A percentile compares a stretch with the other conserved stretches of the same genome.
Conservation (phyloP, 2,888 invertebrate genomes). For the Branchipolynoe longqiensis region DNA sequence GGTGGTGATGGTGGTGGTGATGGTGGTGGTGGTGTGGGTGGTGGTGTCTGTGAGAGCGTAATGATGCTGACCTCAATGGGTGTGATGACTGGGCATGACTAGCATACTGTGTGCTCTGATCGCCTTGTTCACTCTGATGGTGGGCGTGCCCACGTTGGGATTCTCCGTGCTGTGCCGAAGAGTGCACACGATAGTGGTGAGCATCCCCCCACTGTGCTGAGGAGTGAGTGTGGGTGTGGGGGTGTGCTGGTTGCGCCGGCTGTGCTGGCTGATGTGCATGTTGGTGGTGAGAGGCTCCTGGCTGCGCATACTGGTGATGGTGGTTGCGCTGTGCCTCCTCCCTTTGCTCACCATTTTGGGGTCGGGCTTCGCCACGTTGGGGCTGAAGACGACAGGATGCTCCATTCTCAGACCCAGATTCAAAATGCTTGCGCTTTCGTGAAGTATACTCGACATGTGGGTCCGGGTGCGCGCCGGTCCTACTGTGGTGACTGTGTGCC, state of each 20-base stretch:
- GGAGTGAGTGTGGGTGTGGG: not conserved
- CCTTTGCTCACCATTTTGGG: not conserved
- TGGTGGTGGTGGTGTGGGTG: conserved; percentile 31
- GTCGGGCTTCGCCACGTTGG: no score
- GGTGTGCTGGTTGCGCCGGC: not conserved
- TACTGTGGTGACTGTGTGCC: not conserved
- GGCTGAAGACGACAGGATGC: not conserved
- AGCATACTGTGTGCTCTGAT: not conserved
- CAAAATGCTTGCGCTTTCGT: conserved; percentile 21
- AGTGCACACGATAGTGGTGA: not conserved
- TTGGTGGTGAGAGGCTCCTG: not conserved
- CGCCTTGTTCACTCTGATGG: no score
- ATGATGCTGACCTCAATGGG: not conserved
- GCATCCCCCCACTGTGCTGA: not conserved
- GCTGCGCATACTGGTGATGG: not conserved
- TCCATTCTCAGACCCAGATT: conserved; percentile 26
- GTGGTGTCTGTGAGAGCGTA: not conserved
- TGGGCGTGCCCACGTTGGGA: no score
- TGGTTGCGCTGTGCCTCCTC: not conserved
- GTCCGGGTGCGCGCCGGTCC: not conserved
- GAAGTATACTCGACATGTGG: conserved; percentile 1
- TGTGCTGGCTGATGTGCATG: not conserved
- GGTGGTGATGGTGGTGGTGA: conserved; percentile 4
- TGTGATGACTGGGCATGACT: conserved; percentile 24
- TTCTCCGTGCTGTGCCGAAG: not conserved